Evolutionary conservation across 2,113 vertebrate species (phyloP).

Genomic region (Castor canadensis): DNA sequence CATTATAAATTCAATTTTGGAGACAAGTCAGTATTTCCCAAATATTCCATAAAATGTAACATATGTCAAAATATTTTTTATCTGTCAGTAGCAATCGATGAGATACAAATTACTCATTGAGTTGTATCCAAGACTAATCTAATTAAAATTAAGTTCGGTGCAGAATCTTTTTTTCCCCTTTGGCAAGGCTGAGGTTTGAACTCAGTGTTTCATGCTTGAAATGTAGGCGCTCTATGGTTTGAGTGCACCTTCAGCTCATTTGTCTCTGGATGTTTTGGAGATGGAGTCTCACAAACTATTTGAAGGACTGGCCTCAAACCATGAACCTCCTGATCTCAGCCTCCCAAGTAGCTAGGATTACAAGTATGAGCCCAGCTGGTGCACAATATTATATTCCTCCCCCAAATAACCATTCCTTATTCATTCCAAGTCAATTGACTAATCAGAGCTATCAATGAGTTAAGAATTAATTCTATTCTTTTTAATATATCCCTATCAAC

Average conservation of each 20-base stretch:
- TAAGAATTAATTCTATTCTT: neutral
- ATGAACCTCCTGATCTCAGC: too few species aligned
- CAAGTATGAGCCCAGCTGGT: too few species aligned
- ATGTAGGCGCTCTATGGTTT: too few species aligned
- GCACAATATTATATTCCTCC: too few species aligned
- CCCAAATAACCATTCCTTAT: neutral
- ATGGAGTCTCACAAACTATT: too few species aligned
- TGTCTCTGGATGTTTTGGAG: too few species aligned
- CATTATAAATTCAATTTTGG: neutral
- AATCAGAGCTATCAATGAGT: neutral
- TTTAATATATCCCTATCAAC: neutral
- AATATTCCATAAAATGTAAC: neutral
- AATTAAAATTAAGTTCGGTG: neutral
- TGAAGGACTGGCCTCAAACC: too few species aligned
- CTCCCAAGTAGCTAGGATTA: too few species aligned
- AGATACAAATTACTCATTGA: constrained; percentile 10
- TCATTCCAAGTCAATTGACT: neutral
- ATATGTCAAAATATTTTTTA: constrained; percentile 30
- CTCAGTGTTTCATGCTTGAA: too few species aligned
- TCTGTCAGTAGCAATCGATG: neutral
- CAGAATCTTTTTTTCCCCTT: too few species aligned
- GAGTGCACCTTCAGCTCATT: too few species aligned
- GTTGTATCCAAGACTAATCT: neutral
- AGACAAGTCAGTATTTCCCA: neutral
- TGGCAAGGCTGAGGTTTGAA: too few species aligned